Evolutionary conservation across 2,797 vertebrate species (phyloP).

Genomic region (Staurois parvus): DNA sequence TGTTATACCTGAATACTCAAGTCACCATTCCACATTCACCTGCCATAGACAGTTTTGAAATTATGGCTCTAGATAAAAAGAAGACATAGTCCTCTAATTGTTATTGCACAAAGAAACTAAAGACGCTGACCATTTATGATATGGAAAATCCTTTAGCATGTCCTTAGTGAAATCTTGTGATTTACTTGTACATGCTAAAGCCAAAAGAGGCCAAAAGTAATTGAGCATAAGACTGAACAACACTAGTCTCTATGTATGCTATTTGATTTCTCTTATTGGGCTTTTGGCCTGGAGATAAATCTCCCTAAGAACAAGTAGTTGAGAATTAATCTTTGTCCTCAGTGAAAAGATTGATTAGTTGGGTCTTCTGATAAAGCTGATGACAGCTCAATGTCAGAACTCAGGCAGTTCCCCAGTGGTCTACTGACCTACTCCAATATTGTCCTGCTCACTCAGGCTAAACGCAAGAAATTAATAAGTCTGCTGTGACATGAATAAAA

Average conservation of each 20-base stretch:
- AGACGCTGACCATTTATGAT: background rate
- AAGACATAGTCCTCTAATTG: too few relatives aligned
- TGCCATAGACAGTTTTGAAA: too few relatives aligned
- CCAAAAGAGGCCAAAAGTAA: background rate
- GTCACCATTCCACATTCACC: too few relatives aligned
- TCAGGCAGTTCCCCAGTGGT: background rate
- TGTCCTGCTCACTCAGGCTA: background rate
- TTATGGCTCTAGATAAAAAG: too few relatives aligned
- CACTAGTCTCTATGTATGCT: background rate
- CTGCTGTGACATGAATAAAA: background rate
- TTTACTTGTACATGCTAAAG: background rate
- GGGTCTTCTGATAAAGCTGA: background rate
- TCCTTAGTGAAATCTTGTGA: background rate
- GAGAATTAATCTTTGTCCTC: background rate
- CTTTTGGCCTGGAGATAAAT: background rate
- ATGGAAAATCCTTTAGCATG: background rate
- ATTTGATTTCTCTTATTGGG: background rate
- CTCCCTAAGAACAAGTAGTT: background rate
- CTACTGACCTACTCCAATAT: background rate
- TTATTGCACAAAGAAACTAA: background rate
- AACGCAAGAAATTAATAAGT: constrained; percentile 58
- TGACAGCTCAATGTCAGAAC: background rate
- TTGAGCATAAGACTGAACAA: background rate
- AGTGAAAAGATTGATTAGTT: constrained; percentile 2
- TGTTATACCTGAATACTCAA: too few relatives aligned